phyloP scores from a whole-genome alignment of 2,113 vertebrate genomes.

The Lutjanus erythropterus region DNA sequence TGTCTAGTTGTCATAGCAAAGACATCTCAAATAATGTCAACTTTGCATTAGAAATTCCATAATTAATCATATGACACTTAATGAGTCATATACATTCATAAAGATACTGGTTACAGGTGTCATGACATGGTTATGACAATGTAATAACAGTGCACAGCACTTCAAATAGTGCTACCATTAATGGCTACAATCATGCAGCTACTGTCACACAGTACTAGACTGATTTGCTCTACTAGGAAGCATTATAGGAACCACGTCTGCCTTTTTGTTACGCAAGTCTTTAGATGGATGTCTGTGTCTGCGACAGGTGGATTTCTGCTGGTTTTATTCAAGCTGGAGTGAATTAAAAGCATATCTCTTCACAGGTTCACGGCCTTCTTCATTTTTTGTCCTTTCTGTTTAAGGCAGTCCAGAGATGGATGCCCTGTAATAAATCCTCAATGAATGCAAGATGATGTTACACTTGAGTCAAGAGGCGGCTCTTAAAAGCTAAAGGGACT shows the following conservation, averaged over 20 bases:
- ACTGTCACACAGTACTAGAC: not conserved
- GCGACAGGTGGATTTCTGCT: conserved; percentile 32
- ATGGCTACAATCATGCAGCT: conserved; percentile 7
- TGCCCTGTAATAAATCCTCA: conserved; percentile 49
- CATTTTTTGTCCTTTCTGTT: conserved; percentile 24
- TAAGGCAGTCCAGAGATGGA: conserved; percentile 31
- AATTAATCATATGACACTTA: too few relatives aligned
- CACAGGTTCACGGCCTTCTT: conserved; percentile 10
- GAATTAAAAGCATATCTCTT: conserved; percentile 63
- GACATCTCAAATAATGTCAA: too few relatives aligned
- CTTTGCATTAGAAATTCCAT: too few relatives aligned
- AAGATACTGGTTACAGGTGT: too few relatives aligned
- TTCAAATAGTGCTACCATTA: too few relatives aligned
- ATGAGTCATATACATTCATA: too few relatives aligned
- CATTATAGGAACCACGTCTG: conserved; percentile 9
- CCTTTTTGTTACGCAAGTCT: conserved; percentile 15
- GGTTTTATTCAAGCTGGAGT: conserved; percentile 43
- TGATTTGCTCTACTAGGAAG: conserved; percentile 8
- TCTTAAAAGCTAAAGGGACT: conserved; percentile 55
- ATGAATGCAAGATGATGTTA: conserved; percentile 50
- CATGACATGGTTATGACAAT: too few relatives aligned
- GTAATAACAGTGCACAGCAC: too few relatives aligned
- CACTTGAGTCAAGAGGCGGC: conserved; percentile 55
- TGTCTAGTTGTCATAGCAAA: too few relatives aligned
- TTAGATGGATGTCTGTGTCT: conserved; percentile 9